Evolutionary conservation across 2,888 invertebrate species (phyloP), one percentile per base, ranked within the genome.

Genomic region (Pocota personata): DNA sequence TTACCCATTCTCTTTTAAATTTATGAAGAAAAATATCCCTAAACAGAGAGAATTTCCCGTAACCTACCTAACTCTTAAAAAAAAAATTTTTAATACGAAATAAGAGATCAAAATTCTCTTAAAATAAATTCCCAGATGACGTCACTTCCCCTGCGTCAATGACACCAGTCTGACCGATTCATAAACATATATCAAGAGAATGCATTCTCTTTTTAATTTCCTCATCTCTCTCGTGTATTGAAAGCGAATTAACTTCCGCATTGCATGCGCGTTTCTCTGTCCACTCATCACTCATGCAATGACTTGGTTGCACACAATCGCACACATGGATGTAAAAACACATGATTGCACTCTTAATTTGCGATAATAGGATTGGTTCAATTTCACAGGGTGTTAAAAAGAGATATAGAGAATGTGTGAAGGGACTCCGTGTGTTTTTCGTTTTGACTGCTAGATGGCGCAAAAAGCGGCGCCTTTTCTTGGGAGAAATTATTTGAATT

Each of bases 231-330:
- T 37, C 35, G 55, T 24, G 30, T 69, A 76, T 80, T 76, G 86
- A 86, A 86, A 86, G 86, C 86, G 86, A 86, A 86, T 86, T 80
- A 62, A 86, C 86, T 86, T 86, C 86, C 86, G 86, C 86, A 86
- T 86, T 86, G 86, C 80, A 76, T 71, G 83, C 75, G 83, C 71
- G 60, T 62, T 84, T 80, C 30, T 48, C 75, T 75, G 72, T 62
- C n/a, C n/a, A n/a, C n/a, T n/a, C 58, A 67, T 82, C 77, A 60
- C 73, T 2, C 52, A 35, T 76, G 55, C 62, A 75, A 37, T 46
- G 24, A 24, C 7, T 27, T 1, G 2, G 5, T 6, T 24, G 16
- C 50, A 27, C 27, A 62, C 52, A 43, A 35, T 52, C 48, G 8
- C 27, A 48, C 19, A 2, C 27, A 55, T 40, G 1, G 37, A 21